Evolutionary conservation across 2,888 invertebrate species (phyloP).

Genomic region (Lasioglossum lativentre): DNA sequence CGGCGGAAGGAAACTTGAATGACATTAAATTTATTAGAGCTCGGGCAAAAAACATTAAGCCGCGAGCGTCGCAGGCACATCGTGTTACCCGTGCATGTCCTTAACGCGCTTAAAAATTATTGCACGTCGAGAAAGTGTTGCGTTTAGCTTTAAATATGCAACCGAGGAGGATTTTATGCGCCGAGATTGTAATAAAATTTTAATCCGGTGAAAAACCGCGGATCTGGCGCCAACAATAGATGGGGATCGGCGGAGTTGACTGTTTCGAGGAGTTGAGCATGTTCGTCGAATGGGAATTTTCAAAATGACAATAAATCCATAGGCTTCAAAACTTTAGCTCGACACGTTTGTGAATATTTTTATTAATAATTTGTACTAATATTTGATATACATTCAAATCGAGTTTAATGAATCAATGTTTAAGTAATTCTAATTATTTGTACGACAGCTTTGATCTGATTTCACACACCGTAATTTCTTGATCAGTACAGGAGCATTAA

Average conservation of each 20-base stretch:
- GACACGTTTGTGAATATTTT: too few species aligned
- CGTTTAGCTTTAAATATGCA: background rate
- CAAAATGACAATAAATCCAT: too few species aligned
- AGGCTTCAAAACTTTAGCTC: too few species aligned
- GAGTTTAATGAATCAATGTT: too few species aligned
- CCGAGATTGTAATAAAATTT: conserved; percentile 30
- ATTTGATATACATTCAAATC: too few species aligned
- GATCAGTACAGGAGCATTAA: too few species aligned
- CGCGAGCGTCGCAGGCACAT: background rate
- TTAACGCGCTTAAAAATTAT: conserved; percentile 6
- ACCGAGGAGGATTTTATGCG: background rate
- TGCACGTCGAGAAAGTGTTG: background rate
- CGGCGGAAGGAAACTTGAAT: background rate
- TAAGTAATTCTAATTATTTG: too few species aligned
- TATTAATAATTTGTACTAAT: too few species aligned
- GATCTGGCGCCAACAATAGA: background rate
- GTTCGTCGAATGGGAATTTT: too few species aligned
- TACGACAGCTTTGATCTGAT: too few species aligned
- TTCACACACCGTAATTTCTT: too few species aligned
- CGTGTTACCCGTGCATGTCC: background rate
- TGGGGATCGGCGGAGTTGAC: background rate
- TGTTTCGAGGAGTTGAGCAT: background rate
- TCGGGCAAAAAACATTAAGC: conserved; percentile 1
- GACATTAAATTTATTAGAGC: background rate
- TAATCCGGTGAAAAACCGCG: background rate